phyloP scores from a whole-genome alignment of 1,140 invertebrate genomes.

The Stegodyphus dumicola region DNA sequence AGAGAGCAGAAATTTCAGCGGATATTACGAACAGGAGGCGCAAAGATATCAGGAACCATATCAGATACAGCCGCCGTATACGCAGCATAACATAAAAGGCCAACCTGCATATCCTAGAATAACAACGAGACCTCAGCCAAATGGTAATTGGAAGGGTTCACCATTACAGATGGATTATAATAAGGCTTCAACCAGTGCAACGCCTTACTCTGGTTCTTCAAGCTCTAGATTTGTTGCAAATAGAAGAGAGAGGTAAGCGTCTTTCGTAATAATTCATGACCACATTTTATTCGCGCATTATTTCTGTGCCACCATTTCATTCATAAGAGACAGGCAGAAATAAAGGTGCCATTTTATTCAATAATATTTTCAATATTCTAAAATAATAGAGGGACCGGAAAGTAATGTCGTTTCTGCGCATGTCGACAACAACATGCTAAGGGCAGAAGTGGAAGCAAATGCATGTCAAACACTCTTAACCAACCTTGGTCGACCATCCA shows the following conservation, averaged over 20 bases:
- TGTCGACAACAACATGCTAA: no score
- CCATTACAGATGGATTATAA: neutral
- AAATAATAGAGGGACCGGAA: no score
- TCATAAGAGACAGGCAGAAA: no score
- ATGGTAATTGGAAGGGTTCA: conserved; percentile 43
- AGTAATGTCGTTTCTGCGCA: no score
- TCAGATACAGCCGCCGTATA: conserved; percentile 37
- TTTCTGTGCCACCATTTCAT: neutral
- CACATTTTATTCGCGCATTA: neutral
- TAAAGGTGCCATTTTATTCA: no score
- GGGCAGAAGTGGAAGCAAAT: no score
- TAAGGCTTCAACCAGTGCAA: neutral
- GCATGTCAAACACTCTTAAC: no score
- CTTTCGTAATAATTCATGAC: neutral
- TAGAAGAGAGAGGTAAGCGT: neutral
- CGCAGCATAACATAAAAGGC: conserved; percentile 19
- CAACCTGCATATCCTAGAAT: neutral
- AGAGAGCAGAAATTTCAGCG: conserved; percentile 6
- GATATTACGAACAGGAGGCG: neutral
- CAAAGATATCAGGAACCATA: conserved; percentile 24
- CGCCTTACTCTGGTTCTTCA: neutral
- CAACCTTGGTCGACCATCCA: no score
- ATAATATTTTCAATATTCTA: no score
- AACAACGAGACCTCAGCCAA: neutral
- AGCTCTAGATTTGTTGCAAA: neutral